A percentile compares a stretch with the other conserved stretches of the same genome.
Conservation (phyloP, 2,113 vertebrate genomes). For the Forbesichthys papilliferus region DNA sequence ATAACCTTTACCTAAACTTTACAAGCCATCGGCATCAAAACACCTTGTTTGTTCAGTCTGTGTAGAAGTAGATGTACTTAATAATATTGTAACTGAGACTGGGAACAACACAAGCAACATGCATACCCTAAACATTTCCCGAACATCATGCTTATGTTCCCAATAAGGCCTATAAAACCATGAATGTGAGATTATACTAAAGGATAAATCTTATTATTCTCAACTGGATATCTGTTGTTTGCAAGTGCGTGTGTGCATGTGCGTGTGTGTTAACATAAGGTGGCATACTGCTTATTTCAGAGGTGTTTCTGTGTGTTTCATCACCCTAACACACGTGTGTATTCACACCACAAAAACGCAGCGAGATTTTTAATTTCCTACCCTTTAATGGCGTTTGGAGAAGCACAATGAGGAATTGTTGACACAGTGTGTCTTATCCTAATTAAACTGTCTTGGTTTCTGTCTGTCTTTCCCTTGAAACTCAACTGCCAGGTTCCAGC, state of each 20-base stretch:
- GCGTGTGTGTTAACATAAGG: slow-evolving; percentile 15
- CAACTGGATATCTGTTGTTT: neutral
- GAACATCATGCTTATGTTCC: no score
- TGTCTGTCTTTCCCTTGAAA: no score
- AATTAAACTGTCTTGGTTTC: no score
- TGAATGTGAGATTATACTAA: neutral
- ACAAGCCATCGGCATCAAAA: slow-evolving; percentile 28
- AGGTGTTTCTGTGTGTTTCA: slow-evolving; percentile 51
- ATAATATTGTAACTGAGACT: no score
- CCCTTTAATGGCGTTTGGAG: no score
- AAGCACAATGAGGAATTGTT: no score
- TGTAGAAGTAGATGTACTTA: slow-evolving; percentile 1
- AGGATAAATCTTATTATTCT: neutral
- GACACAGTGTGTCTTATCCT: no score
- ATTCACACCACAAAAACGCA: slow-evolving; percentile 19
- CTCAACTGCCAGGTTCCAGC: no score
- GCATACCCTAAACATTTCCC: no score
- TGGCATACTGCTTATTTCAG: slow-evolving; percentile 5
- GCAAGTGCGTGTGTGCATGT: neutral
- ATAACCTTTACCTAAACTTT: slow-evolving; percentile 63
- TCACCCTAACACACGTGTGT: slow-evolving; percentile 38
- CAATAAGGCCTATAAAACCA: no score
- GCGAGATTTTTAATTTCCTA: no score
- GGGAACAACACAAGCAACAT: no score
- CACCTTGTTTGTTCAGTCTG: slow-evolving; percentile 30